Percentiles rank a stretch among this genome's conserved stretches.
Evolutionary conservation across 2,113 vertebrate genomes (phyloP).

Genomic region (Edolisoma coerulescens): DNA sequence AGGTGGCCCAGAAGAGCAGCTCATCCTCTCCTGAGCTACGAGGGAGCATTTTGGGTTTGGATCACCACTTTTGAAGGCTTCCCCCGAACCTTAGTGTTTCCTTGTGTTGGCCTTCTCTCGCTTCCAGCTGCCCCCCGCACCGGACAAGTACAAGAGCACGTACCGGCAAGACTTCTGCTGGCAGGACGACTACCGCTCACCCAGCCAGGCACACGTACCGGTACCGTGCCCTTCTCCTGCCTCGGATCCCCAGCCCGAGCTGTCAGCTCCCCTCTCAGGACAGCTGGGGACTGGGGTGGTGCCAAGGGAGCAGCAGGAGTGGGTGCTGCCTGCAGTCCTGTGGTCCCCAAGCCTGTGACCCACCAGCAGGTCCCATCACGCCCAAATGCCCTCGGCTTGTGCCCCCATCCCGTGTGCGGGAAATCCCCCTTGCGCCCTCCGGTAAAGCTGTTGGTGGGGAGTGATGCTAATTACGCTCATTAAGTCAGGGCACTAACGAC

Average conservation of each 20-base stretch:
- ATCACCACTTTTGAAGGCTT: neutral
- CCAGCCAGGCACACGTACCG: neutral
- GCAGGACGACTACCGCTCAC: neutral
- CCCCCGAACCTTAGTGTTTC: neutral
- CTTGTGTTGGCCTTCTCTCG: neutral
- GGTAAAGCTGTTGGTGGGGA: neutral
- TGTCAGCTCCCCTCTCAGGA: neutral
- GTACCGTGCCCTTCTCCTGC: neutral
- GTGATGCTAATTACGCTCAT: neutral
- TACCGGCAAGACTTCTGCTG: constrained; percentile 41
- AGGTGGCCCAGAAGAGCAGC: neutral
- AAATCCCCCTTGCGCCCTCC: neutral
- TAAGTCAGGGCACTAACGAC: constrained; percentile 7
- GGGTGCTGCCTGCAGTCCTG: neutral
- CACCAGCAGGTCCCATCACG: neutral
- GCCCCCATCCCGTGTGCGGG: neutral
- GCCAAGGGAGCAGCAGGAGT: accelerated
- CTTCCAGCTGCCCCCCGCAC: constrained; percentile 14
- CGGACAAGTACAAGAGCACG: constrained; percentile 21
- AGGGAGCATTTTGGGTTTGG: neutral
- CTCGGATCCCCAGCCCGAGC: accelerated
- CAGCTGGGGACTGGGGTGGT: accelerated
- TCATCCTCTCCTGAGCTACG: neutral
- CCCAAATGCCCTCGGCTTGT: neutral
- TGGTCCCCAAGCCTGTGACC: neutral